phyloP scores from a whole-genome alignment of 2,113 vertebrate species.

The Pteropus alecto region DNA sequence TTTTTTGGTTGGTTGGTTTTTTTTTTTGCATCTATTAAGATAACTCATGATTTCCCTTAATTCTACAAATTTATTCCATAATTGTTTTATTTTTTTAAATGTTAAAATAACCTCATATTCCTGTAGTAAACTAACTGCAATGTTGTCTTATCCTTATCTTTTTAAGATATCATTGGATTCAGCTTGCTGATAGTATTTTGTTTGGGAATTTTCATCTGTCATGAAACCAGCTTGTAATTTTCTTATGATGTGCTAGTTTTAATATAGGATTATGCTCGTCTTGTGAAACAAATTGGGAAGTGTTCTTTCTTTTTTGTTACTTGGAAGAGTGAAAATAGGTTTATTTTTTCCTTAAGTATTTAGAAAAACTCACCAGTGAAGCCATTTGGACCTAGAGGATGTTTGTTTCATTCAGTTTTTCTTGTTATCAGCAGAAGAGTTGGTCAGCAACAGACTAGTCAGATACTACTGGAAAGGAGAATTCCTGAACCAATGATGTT shows the following conservation, averaged over 20 bases:
- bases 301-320: neutral
- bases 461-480: neutral
- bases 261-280: neutral
- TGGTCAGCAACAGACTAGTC: neutral
- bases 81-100: neutral
- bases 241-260: neutral
- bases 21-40: neutral
- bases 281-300: neutral
- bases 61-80: neutral
- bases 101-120: neutral
- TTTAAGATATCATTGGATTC: neutral
- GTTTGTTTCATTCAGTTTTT: neutral
- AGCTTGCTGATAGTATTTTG: neutral
- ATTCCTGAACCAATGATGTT: neutral
- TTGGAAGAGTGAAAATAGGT: neutral
- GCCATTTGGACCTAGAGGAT: neutral
- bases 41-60: neutral
- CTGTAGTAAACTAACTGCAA: neutral
- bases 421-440: neutral
- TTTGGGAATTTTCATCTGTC: neutral
- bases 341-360: neutral
- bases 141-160: neutral
- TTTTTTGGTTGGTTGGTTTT: neutral
- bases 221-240: neutral
- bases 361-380: neutral